Percentiles rank a stretch among this genome's conserved stretches.
Evolutionary conservation across 2,888 invertebrate genomes (phyloP).

Genomic region (Lepidocyrtinus sp.): DNA sequence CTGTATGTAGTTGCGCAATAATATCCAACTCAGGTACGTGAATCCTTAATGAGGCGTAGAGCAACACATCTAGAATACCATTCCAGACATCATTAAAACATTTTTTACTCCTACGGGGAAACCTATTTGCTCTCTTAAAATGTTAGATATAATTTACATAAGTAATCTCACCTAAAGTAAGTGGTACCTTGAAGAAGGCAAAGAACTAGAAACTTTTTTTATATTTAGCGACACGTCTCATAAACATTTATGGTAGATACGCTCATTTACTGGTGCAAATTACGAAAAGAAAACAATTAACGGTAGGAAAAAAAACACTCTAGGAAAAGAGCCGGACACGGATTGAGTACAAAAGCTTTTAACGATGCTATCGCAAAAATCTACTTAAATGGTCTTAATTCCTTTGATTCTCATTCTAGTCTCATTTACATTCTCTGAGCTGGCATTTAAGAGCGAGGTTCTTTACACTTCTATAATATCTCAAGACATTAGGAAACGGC

Average conservation of each 20-base stretch:
- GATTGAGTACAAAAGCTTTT: not conserved
- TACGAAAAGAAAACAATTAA: not conserved
- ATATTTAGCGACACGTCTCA: not conserved
- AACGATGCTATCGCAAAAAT: not conserved
- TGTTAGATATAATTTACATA: too few relatives aligned
- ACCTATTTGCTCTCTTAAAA: too few relatives aligned
- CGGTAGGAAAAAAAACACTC: not conserved
- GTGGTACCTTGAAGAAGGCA: not conserved
- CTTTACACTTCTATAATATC: not conserved
- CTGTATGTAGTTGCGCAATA: too few relatives aligned
- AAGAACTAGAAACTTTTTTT: not conserved
- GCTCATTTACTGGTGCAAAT: not conserved
- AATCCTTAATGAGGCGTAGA: not conserved
- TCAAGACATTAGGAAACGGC: too few relatives aligned
- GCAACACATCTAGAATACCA: not conserved
- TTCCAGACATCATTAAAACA: not conserved
- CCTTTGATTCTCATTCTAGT: not conserved
- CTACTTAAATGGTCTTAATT: not conserved
- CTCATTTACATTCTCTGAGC: not conserved
- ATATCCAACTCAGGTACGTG: too few relatives aligned
- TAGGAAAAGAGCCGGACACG: not conserved
- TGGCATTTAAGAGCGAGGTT: not conserved
- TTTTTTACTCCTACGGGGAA: too few relatives aligned
- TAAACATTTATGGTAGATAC: not conserved
- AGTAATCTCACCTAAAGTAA: not conserved